Evolutionary conservation across 2,797 vertebrate species (phyloP), one percentile per base, ranked within the genome.

Genomic region (Halcyon smyrnensis): DNA sequence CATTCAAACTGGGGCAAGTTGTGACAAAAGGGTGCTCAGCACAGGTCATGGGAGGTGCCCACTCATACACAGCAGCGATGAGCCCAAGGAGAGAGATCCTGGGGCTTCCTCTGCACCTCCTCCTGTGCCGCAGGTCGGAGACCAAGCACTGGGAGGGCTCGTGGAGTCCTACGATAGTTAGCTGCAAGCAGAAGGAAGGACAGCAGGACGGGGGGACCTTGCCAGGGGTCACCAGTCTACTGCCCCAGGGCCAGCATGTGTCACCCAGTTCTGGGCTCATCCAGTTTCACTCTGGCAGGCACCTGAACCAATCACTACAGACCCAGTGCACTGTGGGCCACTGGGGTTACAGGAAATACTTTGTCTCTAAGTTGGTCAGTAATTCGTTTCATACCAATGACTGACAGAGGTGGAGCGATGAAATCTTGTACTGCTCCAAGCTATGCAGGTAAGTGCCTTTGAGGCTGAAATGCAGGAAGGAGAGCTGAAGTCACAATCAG

Each of bases 1-100:
- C 92, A 70, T 30, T 78, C 30, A 48, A 75, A 13, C 2, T 43
- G 27, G 5, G 2, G 36, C 1, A 3, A n/a, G 27, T n/a, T 34
- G 45, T 27, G 30, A 46, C 54, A 56, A 45, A 62, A 77, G 3
- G 34, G 50, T 6, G 36, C 56, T 76, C 73, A 70, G 57, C 16
- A n/a, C 36, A 34, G 36, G 34, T 9, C 2, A 2, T 2, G 16
- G 37, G 37, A 86, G 25, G 21, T 16, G 21, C 17, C 39, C 15
- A 4, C 45, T 81, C 9, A n/a, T 3, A 74, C 0, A 1, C 46
- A 51, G 27, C 0, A 1, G 53, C 34, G 34, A 12, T n/a, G 8
- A 94, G n/a, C 27, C 28, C 3, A 0, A 3, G 45, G 46, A 83
- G 28, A 41, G 64, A 56, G 28, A 32, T 21, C 24, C 41, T 27